Conservation (phyloP, 1,140 invertebrate species). For the Drosophila ficusphila region DNA sequence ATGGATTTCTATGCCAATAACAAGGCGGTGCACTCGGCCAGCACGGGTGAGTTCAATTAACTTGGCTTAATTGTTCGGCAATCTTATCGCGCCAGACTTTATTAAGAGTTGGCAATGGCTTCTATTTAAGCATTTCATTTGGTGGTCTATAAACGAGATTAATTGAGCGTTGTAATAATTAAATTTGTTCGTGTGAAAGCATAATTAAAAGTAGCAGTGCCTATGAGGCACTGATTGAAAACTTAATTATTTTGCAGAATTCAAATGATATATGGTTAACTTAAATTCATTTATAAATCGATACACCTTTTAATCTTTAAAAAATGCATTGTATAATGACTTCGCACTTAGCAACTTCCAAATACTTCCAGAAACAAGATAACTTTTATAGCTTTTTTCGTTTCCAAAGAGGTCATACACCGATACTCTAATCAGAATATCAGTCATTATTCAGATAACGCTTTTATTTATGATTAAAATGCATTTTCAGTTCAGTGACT, state of each 20-base stretch:
- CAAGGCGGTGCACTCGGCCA: constrained; percentile 46
- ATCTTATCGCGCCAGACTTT: constrained; percentile 58
- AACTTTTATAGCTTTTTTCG: neutral
- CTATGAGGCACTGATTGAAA: neutral
- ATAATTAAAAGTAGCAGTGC: neutral
- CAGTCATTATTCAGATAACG: constrained; percentile 3
- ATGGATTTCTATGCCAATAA: constrained; percentile 79
- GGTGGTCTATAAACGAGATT: neutral
- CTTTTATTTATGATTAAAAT: neutral
- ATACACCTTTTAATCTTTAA: no score
- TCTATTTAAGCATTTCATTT: constrained; percentile 26
- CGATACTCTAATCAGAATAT: neutral
- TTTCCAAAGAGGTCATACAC: neutral
- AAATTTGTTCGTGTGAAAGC: neutral
- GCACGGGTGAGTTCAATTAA: constrained; percentile 61
- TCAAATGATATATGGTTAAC: no score
- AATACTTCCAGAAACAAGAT: no score
- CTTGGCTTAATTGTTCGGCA: constrained; percentile 38
- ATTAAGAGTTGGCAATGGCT: constrained; percentile 18
- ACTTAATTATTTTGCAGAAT: neutral
- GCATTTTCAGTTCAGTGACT: neutral
- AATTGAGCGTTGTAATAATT: neutral
- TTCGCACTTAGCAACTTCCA: no score
- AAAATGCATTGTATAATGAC: no score
- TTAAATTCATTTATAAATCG: no score